These are phyloP conservation scores for Todiramphus chloris DNA, from an alignment of 2,113 vertebrate genomes.

Conservation along the genomic window DNA sequence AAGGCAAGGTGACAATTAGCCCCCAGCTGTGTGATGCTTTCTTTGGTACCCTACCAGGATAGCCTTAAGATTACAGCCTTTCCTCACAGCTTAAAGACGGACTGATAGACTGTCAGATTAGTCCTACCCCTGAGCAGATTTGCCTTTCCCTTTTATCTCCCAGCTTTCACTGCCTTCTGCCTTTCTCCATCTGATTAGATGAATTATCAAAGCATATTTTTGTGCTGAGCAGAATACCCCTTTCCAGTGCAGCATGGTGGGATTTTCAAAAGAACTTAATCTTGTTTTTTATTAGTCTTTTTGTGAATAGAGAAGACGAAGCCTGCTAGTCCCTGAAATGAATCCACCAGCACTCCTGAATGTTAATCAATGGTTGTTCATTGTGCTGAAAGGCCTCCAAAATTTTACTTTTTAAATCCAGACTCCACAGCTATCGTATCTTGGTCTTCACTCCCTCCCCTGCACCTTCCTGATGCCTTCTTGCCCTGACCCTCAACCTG, in stretches of 20 bases:
- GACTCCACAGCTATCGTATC: not conserved
- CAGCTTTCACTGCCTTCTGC: not conserved
- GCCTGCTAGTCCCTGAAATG: not conserved
- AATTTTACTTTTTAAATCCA: not conserved
- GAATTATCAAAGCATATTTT: not conserved
- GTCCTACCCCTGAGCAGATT: not conserved
- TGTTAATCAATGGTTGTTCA: accelerated
- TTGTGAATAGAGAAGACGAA: not conserved
- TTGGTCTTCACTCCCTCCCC: not conserved
- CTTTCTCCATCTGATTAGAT: not conserved
- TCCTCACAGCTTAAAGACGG: not conserved
- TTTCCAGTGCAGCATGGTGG: not conserved
- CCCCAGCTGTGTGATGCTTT: not conserved
- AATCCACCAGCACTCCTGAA: not conserved
- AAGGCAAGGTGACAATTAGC: not conserved
- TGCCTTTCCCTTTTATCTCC: not conserved
- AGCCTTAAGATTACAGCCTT: not conserved
- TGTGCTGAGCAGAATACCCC: not conserved
- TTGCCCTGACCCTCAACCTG: not conserved
- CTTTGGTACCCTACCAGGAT: not conserved
- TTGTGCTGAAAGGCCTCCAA: not conserved
- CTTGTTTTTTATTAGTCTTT: not conserved
- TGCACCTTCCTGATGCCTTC: not conserved
- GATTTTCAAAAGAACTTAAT: not conserved
- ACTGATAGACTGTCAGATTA: not conserved